Evolutionary conservation across 2,113 vertebrate species (phyloP).

Genomic region (Elanus axillaris): DNA sequence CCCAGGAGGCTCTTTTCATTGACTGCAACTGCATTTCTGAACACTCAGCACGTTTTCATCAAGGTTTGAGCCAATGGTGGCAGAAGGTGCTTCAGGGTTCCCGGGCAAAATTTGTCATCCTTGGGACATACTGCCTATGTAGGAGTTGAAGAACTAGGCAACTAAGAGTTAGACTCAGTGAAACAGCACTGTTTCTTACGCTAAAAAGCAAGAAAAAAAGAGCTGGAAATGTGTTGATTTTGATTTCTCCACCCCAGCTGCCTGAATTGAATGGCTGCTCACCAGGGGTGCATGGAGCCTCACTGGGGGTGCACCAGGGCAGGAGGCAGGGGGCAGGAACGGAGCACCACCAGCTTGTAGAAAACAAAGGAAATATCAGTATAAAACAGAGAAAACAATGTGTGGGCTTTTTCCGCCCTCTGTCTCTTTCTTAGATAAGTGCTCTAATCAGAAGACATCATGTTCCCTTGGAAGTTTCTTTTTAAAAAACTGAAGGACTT

Average conservation of each 20-base stretch:
- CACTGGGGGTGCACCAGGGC: too few relatives aligned
- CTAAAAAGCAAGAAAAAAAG: not conserved
- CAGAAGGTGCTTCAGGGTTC: not conserved
- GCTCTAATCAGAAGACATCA: not conserved
- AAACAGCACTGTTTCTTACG: not conserved
- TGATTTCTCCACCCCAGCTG: not conserved
- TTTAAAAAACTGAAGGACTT: not conserved
- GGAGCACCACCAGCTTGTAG: not conserved
- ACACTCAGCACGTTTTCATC: not conserved
- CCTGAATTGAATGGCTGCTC: not conserved
- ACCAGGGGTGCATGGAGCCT: not conserved
- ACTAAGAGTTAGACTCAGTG: not conserved
- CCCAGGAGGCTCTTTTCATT: not conserved
- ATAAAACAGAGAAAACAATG: not conserved
- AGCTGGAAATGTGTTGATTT: not conserved
- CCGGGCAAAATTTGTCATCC: not conserved
- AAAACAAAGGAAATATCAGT: not conserved
- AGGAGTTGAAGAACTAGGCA: not conserved
- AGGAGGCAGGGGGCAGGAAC: not conserved
- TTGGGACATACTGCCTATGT: not conserved
- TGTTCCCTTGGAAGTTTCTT: not conserved
- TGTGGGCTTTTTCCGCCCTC: not conserved
- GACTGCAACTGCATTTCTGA: not conserved
- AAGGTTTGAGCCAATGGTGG: not conserved
- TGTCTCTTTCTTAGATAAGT: not conserved